Evolutionary conservation across 2,888 invertebrate genomes (phyloP).

Genomic region (Xestobium rufovillosum): DNA sequence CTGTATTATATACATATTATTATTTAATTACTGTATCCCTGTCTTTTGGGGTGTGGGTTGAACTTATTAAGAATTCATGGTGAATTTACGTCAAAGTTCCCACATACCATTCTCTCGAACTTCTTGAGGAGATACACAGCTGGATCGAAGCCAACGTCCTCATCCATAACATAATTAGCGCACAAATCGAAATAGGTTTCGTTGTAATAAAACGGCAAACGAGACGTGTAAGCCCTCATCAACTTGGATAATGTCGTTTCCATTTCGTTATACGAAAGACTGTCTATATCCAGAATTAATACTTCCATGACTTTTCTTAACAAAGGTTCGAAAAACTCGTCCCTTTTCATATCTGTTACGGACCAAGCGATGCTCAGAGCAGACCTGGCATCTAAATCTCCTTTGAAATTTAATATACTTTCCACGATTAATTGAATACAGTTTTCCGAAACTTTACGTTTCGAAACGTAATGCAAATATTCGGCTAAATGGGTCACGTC

Average conservation of each 20-base stretch:
- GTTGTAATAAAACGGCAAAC: slow-evolving; percentile 52
- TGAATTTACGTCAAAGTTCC: too few species aligned
- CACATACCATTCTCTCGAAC: slow-evolving; percentile 51
- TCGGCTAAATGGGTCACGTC: slow-evolving; percentile 48
- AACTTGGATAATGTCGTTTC: slow-evolving; percentile 47
- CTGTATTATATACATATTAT: too few species aligned
- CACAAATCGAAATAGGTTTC: slow-evolving; percentile 53
- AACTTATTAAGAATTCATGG: too few species aligned
- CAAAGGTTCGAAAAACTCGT: slow-evolving; percentile 44
- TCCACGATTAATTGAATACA: slow-evolving; percentile 49
- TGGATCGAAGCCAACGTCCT: slow-evolving; percentile 47
- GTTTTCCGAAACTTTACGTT: slow-evolving; percentile 46
- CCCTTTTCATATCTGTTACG: slow-evolving; percentile 45
- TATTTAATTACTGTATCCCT: too few species aligned
- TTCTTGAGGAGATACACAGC: slow-evolving; percentile 47
- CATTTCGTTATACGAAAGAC: slow-evolving; percentile 45
- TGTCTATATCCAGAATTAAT: slow-evolving; percentile 43
- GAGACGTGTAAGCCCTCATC: slow-evolving; percentile 42
- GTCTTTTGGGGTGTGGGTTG: too few species aligned
- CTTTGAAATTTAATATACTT: slow-evolving; percentile 44
- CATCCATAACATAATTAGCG: slow-evolving; percentile 47
- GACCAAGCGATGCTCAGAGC: slow-evolving; percentile 49
- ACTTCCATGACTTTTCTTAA: slow-evolving; percentile 48
- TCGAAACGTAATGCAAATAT: slow-evolving; percentile 49
- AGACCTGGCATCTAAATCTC: slow-evolving; percentile 41